These are phyloP conservation scores for Heliconius cydno DNA, from an alignment of 2,888 invertebrate species.

Conservation along the genomic window DNA sequence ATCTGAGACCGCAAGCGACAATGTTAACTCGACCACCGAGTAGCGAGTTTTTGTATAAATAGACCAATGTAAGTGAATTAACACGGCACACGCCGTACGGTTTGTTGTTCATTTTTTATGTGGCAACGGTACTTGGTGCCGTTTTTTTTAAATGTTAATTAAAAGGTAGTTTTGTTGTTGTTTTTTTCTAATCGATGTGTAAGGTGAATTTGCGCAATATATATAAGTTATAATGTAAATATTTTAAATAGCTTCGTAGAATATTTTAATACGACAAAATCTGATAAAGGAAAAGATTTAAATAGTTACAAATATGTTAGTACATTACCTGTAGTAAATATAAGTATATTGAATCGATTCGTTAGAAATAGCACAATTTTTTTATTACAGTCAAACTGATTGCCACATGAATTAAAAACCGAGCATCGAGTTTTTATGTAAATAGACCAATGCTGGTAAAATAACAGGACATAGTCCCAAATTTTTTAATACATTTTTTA, in stretches of 20 bases:
- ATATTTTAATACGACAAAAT: not conserved
- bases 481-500: not conserved
- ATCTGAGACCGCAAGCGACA: conserved; percentile 30
- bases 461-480: not conserved
- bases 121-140: conserved; percentile 23
- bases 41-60: conserved; percentile 48
- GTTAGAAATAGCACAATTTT: not conserved
- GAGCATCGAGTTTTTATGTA: not conserved
- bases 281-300: not conserved
- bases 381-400: not conserved
- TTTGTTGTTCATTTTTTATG: conserved; percentile 2
- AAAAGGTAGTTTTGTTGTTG: not conserved
- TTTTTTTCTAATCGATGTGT: not conserved
- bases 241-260: not conserved
- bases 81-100: conserved; percentile 26
- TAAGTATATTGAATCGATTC: too few relatives aligned
- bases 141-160: not conserved
- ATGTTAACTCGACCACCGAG: conserved; percentile 35
- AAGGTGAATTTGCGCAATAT: not conserved
- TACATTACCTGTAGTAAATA: too few relatives aligned
- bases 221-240: not conserved
- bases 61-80: conserved; percentile 46
- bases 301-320: too few relatives aligned
- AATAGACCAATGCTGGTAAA: not conserved
- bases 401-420: not conserved